Evolutionary conservation across 2,888 invertebrate genomes (phyloP).

Genomic region (Polymixis lichenea): DNA sequence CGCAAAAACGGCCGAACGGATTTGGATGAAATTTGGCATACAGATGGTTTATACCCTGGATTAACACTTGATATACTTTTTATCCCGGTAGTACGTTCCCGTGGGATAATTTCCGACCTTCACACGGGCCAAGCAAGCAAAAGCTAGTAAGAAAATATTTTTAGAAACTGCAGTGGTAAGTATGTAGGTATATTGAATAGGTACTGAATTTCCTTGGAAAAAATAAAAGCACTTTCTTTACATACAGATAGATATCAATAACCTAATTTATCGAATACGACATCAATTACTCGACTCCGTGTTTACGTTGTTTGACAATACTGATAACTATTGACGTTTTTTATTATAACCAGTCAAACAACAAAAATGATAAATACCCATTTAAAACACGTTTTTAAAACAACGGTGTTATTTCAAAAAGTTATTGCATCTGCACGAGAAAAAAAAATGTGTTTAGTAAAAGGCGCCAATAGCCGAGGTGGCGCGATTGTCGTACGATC

Average conservation of each 20-base stretch:
- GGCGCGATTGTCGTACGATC: slow-evolving; percentile 84
- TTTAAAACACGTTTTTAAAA: slow-evolving; percentile 25
- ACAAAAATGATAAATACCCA: slow-evolving; percentile 25
- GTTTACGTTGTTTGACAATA: slow-evolving; percentile 27
- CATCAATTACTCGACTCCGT: slow-evolving; percentile 31
- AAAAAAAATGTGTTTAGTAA: slow-evolving; percentile 69
- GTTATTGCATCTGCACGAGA: slow-evolving; percentile 47
- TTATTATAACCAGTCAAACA: slow-evolving; percentile 15
- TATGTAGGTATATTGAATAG: neutral
- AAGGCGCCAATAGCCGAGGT: slow-evolving; percentile 73
- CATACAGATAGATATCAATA: slow-evolving; percentile 20
- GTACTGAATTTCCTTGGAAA: neutral
- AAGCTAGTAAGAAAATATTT: neutral
- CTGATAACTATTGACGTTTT: slow-evolving; percentile 45
- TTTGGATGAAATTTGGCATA: too few relatives aligned
- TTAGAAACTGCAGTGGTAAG: neutral
- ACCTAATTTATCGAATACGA: slow-evolving; percentile 48
- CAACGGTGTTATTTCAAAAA: slow-evolving; percentile 36
- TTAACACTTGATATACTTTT: too few relatives aligned
- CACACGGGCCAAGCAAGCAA: too few relatives aligned
- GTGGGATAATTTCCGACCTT: too few relatives aligned
- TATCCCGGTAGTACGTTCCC: too few relatives aligned
- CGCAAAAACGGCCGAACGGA: too few relatives aligned
- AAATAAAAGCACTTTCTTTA: slow-evolving; percentile 36
- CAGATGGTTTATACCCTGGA: too few relatives aligned